Conservation (phyloP, 2,113 vertebrate species). For the Trichechus manatus region DNA sequence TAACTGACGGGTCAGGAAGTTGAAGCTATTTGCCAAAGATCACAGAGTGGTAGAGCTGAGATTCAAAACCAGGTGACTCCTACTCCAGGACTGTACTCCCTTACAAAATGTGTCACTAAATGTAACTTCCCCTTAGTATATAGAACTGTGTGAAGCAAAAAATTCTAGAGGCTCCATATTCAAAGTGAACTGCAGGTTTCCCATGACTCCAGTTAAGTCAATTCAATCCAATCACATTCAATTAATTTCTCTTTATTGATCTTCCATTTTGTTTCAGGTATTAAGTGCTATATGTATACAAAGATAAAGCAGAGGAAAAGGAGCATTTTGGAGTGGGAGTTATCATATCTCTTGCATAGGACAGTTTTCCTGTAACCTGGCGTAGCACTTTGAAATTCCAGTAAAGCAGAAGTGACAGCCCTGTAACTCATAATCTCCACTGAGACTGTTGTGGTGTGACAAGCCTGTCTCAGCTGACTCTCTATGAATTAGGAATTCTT, state of each 20-base stretch:
- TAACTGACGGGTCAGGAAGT: background rate
- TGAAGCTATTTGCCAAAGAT: background rate
- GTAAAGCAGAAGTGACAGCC: background rate
- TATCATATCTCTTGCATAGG: background rate
- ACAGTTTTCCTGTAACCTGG: background rate
- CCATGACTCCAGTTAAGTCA: background rate
- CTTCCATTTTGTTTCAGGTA: background rate
- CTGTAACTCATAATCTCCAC: slow-evolving; percentile 18
- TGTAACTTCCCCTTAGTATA: background rate
- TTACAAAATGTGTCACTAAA: background rate
- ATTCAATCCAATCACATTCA: background rate
- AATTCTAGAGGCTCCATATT: background rate
- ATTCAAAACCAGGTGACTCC: background rate
- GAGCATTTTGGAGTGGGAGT: background rate
- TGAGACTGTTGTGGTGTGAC: background rate
- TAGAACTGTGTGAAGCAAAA: background rate
- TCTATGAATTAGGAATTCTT: slow-evolving; percentile 34
- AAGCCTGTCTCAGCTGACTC: slow-evolving; percentile 19
- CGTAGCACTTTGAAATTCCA: slow-evolving; percentile 7
- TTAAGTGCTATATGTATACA: background rate
- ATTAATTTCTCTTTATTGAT: background rate
- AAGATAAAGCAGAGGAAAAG: background rate
- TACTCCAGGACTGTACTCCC: no score
- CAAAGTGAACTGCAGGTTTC: background rate
- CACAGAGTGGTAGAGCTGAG: background rate